phyloP scores from a whole-genome alignment of 1,140 invertebrate species.

The Dendroctonus valens region DNA sequence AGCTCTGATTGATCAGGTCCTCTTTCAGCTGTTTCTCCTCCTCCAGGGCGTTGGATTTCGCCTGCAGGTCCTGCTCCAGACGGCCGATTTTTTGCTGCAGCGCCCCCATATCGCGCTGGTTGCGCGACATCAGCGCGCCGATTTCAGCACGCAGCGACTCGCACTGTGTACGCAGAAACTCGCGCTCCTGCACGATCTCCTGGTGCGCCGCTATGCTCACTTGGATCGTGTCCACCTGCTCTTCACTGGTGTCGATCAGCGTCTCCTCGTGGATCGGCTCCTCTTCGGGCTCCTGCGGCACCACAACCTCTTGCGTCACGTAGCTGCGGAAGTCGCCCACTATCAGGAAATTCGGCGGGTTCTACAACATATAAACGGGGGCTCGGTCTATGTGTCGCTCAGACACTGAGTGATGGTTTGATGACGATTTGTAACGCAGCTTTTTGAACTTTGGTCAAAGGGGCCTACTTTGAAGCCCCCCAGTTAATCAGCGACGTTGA shows the following conservation, averaged over 20 bases:
- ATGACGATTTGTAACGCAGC: too few relatives aligned
- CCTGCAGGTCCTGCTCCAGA: slow-evolving; percentile 57
- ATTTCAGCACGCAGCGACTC: slow-evolving; percentile 61
- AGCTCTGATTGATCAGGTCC: slow-evolving; percentile 56
- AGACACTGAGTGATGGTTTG: too few relatives aligned
- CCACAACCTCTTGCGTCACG: slow-evolving; percentile 88
- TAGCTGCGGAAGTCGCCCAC: slow-evolving; percentile 91
- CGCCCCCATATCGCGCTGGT: slow-evolving; percentile 49
- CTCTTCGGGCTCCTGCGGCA: slow-evolving; percentile 69
- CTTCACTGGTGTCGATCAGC: slow-evolving; percentile 72
- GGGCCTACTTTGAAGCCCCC: too few relatives aligned
- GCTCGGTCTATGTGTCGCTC: too few relatives aligned
- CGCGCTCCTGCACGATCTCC: slow-evolving; percentile 60
- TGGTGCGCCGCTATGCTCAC: slow-evolving; percentile 32
- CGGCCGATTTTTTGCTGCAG: slow-evolving; percentile 53
- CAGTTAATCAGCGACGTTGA: too few relatives aligned
- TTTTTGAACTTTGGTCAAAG: too few relatives aligned
- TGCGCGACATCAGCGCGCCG: slow-evolving; percentile 55
- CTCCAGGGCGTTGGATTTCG: slow-evolving; percentile 60
- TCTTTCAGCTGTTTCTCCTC: slow-evolving; percentile 63
- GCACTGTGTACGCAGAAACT: slow-evolving; percentile 80
- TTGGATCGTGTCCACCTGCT: slow-evolving; percentile 48
- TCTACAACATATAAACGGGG: slow-evolving; percentile 51
- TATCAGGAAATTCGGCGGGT: slow-evolving; percentile 93
- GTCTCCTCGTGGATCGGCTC: slow-evolving; percentile 61